Base-by-base conservation (phyloP, 2,113 vertebrate genomes). In the Chionis minor region DNA sequence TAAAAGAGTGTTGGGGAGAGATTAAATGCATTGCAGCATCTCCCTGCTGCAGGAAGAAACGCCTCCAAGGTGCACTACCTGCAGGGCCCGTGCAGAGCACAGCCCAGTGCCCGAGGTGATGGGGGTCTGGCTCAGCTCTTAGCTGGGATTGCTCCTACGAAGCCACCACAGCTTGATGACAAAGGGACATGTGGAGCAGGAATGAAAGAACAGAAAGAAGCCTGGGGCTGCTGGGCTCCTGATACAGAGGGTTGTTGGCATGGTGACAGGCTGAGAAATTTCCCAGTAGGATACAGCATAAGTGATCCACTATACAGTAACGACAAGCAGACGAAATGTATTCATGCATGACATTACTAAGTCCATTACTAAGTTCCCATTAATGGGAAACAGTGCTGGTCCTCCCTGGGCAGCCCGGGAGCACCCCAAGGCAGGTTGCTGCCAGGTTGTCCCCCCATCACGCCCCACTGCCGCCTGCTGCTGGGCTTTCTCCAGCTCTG, bases 361-460 rank as follows among this genome's bases (percentile, higher is more conserved):
- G 5, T 33, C 5, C 28, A 38, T 38, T 38, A 38, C 38, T 38
- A 38, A 38, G 8, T 38, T 19, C 61, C 14, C 44, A 10, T 19
- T 54, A 45, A 52, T 3, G 12, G 58, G 32, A 33, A 55, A 52
- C 40, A 61, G 42, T 58, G 18, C 14, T 33, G 75, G 55, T 42
- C 24, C 22, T 65, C 23, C 47, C 15, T 8, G 51, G 61, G 66
- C 26, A 88, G 45, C 45, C 8, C 2, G 2, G 42, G 38, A 44
- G 32, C 63, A 54, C 47, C 12, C 20, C 1, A 1, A 16, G 55
- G 14, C 1, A 0, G 14, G 8, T 9, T 14, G 33, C 58, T 63
- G n/a, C n/a, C 62, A 28, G 22, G 7, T 6, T 52, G 19, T 2
- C 8, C 42, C 47, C 47, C 18, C 0, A 0, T 18, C 10, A 4